Evolutionary conservation across 2,888 invertebrate species (phyloP).

Genomic region (Eueremaeus valkanovi): DNA sequence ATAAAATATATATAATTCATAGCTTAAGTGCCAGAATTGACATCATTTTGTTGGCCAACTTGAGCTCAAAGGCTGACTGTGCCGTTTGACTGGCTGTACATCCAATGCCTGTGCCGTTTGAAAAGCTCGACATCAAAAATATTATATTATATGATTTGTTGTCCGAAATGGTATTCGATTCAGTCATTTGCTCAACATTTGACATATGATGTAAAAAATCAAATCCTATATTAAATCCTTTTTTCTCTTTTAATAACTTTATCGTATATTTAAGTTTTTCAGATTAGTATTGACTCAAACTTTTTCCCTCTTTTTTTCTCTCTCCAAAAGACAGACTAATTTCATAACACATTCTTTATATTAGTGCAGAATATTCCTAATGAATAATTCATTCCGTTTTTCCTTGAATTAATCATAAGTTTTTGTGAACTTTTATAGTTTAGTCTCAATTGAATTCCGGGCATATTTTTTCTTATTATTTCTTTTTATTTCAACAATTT

Average conservation of each 20-base stretch:
- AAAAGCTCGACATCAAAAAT: neutral
- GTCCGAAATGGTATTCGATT: neutral
- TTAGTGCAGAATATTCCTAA: neutral
- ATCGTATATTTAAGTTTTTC: neutral
- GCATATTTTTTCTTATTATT: no score
- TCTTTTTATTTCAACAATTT: no score
- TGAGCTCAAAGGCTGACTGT: neutral
- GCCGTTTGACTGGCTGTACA: neutral
- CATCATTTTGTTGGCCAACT: slow-evolving; percentile 7
- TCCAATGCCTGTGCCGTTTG: neutral
- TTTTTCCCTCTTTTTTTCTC: neutral
- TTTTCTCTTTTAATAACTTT: neutral
- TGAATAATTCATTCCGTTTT: slow-evolving; percentile 16
- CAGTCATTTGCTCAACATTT: neutral
- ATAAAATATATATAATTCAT: slow-evolving; percentile 14
- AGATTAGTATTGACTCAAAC: neutral
- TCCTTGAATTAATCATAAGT: slow-evolving; percentile 25
- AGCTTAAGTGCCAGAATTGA: slow-evolving; percentile 12
- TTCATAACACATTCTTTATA: slow-evolving; percentile 12
- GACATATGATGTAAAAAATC: slow-evolving; percentile 14
- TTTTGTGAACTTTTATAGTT: neutral
- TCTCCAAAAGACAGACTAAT: neutral
- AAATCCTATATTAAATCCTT: neutral
- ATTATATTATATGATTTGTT: neutral
- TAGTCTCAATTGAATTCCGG: neutral